Evolutionary conservation across 2,797 vertebrate genomes (phyloP).

Genomic region (Pempheris klunzingeri): DNA sequence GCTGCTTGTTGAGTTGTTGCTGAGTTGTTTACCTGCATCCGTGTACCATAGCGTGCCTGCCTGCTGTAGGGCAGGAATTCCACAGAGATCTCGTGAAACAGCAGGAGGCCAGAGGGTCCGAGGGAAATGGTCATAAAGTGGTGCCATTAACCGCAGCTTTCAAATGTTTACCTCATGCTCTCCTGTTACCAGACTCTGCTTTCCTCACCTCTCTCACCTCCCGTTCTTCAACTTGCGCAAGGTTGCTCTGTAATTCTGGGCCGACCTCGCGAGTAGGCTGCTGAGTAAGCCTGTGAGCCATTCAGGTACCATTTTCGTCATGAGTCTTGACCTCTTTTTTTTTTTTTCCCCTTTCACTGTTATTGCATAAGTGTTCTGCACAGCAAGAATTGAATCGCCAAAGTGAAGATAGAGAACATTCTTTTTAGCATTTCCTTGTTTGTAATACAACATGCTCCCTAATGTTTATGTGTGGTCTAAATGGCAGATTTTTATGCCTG

Average conservation of each 20-base stretch:
- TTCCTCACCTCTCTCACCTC: constrained; percentile 26
- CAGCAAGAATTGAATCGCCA: constrained; percentile 16
- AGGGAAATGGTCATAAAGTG: constrained; percentile 76
- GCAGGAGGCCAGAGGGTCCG: constrained; percentile 71
- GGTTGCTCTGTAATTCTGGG: constrained; percentile 29
- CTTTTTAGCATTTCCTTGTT: constrained; percentile 2
- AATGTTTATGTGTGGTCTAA: background rate
- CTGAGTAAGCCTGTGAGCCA: constrained; percentile 28
- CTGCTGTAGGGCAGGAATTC: constrained; percentile 77
- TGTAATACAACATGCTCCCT: background rate
- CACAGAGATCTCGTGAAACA: constrained; percentile 78
- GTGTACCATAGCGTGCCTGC: constrained; percentile 71
- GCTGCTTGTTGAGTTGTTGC: constrained; percentile 45
- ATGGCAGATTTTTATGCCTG: background rate
- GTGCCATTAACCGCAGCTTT: constrained; percentile 65
- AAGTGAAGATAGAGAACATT: constrained; percentile 4
- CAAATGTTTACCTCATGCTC: constrained; percentile 49
- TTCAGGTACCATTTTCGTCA: constrained; percentile 42
- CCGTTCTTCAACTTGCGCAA: constrained; percentile 44
- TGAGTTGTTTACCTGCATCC: constrained; percentile 64
- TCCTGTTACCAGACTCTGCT: constrained; percentile 32
- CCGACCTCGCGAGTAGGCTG: constrained; percentile 29
- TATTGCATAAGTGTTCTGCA: constrained; percentile 39
- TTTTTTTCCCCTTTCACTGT: constrained; percentile 13
- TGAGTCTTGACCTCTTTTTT: constrained; percentile 30